Evolutionary conservation across 2,113 vertebrate genomes (phyloP).

Genomic region (Cheirogaleus medius): DNA sequence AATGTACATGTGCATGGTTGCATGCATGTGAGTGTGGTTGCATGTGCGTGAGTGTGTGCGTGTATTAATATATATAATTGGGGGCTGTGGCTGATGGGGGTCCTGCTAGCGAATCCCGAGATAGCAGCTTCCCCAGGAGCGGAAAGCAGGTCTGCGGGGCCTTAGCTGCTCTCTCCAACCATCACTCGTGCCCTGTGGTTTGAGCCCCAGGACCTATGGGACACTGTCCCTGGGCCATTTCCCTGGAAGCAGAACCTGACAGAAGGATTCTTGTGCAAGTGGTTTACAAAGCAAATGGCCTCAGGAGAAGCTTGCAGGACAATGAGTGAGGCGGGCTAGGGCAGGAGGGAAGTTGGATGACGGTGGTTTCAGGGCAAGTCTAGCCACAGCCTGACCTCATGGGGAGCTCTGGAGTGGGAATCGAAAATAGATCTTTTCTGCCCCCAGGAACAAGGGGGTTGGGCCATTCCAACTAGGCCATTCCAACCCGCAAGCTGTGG

Average conservation of each 20-base stretch:
- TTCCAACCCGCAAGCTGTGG: too few relatives aligned
- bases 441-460: background rate
- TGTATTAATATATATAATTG: background rate
- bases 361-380: background rate
- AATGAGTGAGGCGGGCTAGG: rapidly evolving
- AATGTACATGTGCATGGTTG: too few relatives aligned
- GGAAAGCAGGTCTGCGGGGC: too few relatives aligned
- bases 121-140: background rate
- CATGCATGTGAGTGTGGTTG: too few relatives aligned
- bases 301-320: background rate
- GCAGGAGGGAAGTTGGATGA: background rate
- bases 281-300: background rate
- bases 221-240: background rate
- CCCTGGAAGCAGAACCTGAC: background rate
- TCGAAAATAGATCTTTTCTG: too few relatives aligned
- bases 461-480: background rate
- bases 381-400: rapidly evolving
- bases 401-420: rapidly evolving
- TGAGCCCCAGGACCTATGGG: background rate
- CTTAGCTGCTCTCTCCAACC: rapidly evolving
- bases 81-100: background rate
- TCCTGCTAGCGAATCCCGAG: background rate
- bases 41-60: background rate
- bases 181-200: rapidly evolving
- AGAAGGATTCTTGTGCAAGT: too few relatives aligned